These are phyloP conservation scores for Noctua janthe DNA, from an alignment of 2,888 invertebrate genomes.

Conservation along the genomic window DNA sequence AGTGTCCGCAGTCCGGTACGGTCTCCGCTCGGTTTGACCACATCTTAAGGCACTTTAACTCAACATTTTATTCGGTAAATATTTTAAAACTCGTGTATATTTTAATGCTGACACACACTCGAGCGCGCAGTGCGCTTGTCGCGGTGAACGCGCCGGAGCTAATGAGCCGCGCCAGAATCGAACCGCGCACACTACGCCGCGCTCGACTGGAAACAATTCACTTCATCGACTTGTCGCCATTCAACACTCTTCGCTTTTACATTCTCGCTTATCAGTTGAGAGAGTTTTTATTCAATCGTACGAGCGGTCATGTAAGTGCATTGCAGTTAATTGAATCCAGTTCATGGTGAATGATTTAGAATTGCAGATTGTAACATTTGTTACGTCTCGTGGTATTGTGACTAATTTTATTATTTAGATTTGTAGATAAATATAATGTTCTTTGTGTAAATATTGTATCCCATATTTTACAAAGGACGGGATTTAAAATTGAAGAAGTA, in stretches of 20 bases:
- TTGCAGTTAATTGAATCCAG: constrained; percentile 40
- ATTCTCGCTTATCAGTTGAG: constrained; percentile 25
- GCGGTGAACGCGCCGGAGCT: constrained; percentile 41
- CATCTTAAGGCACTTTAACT: background rate
- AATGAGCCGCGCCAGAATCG: constrained; percentile 70
- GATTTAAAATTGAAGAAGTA: background rate
- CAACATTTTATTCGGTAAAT: background rate
- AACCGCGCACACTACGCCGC: constrained; percentile 59
- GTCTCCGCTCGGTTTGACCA: background rate
- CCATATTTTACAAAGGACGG: background rate
- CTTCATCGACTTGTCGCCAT: constrained; percentile 64
- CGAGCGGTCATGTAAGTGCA: constrained; percentile 22
- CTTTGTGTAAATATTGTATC: background rate
- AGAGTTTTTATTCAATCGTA: constrained; percentile 25
- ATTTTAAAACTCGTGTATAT: background rate
- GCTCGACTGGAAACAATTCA: constrained; percentile 67
- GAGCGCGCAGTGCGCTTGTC: constrained; percentile 2
- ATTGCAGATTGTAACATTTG: background rate
- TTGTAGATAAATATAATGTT: too few relatives aligned
- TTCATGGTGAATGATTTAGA: background rate
- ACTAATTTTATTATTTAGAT: background rate
- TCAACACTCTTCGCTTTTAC: constrained; percentile 29
- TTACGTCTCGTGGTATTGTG: background rate
- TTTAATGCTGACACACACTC: background rate
- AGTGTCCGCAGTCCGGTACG: background rate